Evolutionary conservation across 1,140 invertebrate genomes (phyloP), one percentile per base, ranked within the genome.

Genomic region (Micrasema minimum): DNA sequence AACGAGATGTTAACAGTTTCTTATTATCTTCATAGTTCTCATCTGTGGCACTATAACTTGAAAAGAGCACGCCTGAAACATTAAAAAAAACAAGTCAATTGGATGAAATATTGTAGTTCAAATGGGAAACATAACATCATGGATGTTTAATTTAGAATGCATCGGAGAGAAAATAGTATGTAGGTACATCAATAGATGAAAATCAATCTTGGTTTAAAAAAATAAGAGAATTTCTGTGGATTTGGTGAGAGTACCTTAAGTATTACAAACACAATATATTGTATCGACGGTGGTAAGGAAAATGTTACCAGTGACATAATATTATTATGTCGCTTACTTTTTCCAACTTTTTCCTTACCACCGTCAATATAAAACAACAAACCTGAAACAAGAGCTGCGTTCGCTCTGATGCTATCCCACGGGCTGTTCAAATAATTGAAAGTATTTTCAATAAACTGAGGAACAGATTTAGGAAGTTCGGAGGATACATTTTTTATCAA

Each of bases 331-430:
- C n/a, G n/a, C n/a, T n/a, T n/a, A n/a, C n/a, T n/a, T n/a, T n/a
- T n/a, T n/a, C n/a, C n/a, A n/a, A n/a, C n/a, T n/a, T n/a, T n/a
- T n/a, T n/a, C n/a, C n/a, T n/a, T n/a, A n/a, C n/a, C n/a, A n/a
- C n/a, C n/a, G n/a, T n/a, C n/a, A n/a, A n/a, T n/a, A n/a, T n/a
- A n/a, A n/a, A n/a, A 18, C 23, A 9, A 74, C 75, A 83, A 68
- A 83, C 92, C 92, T 46, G 90, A 82, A 72, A 93, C 86, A 64
- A 92, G 80, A 31, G 90, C 90, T 23, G 92, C 90, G 80, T 91
- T 91, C 91, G 89, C 88, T 48, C 90, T 86, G 41, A 94, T 88
- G 71, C 89, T 86, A 1, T 88, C 82, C n/a, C 89, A 90, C n/a
- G 86, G 83, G 76, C 90, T 92, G 73, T 91, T 91, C 75, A 92